Evolutionary conservation across 1,140 invertebrate species (phyloP), one percentile per base, ranked within the genome.

Genomic region (Trachelipus rathkii): DNA sequence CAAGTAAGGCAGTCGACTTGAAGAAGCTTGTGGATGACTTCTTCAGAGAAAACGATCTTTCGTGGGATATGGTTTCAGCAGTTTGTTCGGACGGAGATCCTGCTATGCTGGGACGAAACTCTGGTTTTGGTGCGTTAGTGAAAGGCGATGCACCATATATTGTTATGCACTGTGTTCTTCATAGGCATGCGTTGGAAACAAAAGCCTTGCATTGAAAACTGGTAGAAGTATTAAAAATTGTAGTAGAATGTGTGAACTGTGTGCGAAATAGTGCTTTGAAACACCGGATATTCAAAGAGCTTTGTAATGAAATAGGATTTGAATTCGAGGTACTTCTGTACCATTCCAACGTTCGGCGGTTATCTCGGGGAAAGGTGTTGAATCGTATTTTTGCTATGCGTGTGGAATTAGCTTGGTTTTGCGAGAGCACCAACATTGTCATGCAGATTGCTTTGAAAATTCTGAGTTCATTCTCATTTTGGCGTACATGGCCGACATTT

Each of bases 1-100:
- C 74, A 68, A 75, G 10, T 45, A 75, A 75, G 21, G 74, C 74
- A 77, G 76, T 73, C 2, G 72, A 77, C 72, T 44, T 44, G 23
- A 77, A 75, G 71, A 75, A 77, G 60, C 76, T 77, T 77, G 76
- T 77, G 72, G 74, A 75, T 77, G 74, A 77, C 76, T 77, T 77
- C 76, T 77, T 77, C 76, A 77, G 72, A 77, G 76, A 77, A 74
- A 77, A 77, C 33, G 33, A 33, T 46, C 76, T 77, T 77, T 77
- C 76, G 72, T 77, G 74, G 72, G 44, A 77, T 77, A 77, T 77
- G 76, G 76, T 77, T 75, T 77, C 71, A 44, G 60, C n/a, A 74
- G 73, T 74, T 74, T 73, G 74, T 77, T 77, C 76, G 76, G 74
- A 77, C 72, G 76, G 72, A 75, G 76, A 23, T 77, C 76, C 13